phyloP scores from a whole-genome alignment of 2,113 vertebrate genomes.

The Brachyhypopomus occidentalis region DNA sequence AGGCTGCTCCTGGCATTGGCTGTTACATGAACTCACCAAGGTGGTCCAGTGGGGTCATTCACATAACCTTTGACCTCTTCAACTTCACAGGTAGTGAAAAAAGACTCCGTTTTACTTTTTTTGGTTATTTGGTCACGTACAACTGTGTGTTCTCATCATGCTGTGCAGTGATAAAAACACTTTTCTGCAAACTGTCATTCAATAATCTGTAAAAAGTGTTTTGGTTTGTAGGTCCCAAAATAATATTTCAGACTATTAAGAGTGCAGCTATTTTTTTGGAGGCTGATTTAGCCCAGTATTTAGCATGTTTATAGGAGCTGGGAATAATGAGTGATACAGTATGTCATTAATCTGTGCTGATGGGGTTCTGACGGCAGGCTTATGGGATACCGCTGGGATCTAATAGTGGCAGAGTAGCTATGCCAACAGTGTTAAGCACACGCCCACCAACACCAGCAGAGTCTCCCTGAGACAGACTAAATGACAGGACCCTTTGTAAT shows the following conservation, averaged over 20 bases:
- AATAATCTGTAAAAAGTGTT: not conserved
- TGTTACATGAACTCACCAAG: not conserved
- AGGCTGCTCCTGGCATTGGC: not conserved
- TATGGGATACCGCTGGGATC: constrained; percentile 27
- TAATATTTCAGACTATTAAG: not conserved
- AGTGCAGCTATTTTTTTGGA: not conserved
- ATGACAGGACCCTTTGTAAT: not conserved
- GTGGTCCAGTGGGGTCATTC: not conserved
- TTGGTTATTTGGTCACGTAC: not conserved
- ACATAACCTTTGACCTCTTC: constrained; percentile 15
- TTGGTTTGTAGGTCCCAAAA: not conserved
- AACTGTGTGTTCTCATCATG: constrained; percentile 4
- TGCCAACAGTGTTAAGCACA: constrained; percentile 28
- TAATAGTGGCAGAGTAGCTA: constrained; percentile 17
- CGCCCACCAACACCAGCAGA: not conserved
- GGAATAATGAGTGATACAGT: constrained; percentile 22
- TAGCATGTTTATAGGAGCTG: constrained; percentile 19
- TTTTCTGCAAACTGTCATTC: constrained; percentile 7
- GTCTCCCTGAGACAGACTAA: constrained; percentile 3
- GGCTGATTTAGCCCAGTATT: constrained; percentile 16
- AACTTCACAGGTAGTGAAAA: not conserved
- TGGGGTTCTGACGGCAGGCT: constrained; percentile 17
- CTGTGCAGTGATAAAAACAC: constrained; percentile 8
- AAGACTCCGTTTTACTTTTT: not conserved
- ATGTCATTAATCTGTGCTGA: constrained; percentile 27